Base-by-base conservation (phyloP, 2,113 vertebrate species). In the Grammomys dolichurus region DNA sequence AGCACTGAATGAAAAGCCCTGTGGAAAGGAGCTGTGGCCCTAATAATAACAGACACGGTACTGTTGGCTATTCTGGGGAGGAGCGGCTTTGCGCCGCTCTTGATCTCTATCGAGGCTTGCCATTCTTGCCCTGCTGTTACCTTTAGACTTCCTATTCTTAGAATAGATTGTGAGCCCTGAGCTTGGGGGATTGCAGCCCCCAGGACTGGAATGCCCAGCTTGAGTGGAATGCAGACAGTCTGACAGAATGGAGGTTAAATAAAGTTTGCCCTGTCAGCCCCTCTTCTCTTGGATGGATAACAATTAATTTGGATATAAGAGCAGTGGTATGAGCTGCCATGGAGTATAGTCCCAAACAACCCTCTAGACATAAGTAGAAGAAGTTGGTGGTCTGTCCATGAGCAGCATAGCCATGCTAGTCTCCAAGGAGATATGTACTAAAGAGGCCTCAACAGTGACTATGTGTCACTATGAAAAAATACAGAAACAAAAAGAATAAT, bases 191-290 rank as follows among this genome's bases (percentile, higher is more conserved):
- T 85, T 88, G 98, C 20, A 94, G 77, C 95, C 97, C 97, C 96
- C 93, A n/a, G 82, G 95, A 95, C 96, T 93, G 33, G 0, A 93
- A 60, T 98, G 98, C 97, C 97, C 98, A 70, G 90, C 98, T 96
- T 77, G 96, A 97, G 98, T 97, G 96, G 98, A 98, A 99, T 98
- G 98, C 98, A 99, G 98, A 99, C 98, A 98, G 98, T 98, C 98
- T 98, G 98, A 98, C 98, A 98, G 98, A 98, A 98, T 3, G 98
- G 98, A 98, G 98, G 98, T 98, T 98, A 98, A 98, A 98, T 98
- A 98, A 98, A 98, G 98, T 98, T 98, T 98, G 98, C 97, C 98
- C 98, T 98, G 98, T 98, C 98, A 97, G 87, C 76, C 96, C 46
- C 77, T 94, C 0, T 90, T 92, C 96, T 97, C 97, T 98, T 98